These are phyloP conservation scores for Prosopocoilus inquinatus DNA, from an alignment of 2,888 invertebrate genomes.

Conservation along the genomic window DNA sequence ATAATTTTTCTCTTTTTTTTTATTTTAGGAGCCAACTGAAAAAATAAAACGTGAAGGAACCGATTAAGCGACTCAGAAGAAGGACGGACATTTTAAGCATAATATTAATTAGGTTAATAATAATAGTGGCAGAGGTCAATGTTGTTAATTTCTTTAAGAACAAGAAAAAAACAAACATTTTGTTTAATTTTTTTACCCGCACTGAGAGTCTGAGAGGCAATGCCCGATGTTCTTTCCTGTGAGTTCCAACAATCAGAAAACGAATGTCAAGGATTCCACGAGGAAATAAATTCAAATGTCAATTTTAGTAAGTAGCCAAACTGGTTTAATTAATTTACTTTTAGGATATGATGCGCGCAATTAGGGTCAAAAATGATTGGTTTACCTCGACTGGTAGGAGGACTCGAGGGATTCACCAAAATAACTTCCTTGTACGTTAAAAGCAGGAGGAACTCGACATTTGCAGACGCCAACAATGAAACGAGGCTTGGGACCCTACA, in stretches of 20 bases:
- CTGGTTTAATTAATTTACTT: slow-evolving; percentile 13
- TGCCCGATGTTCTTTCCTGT: no score
- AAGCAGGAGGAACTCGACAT: slow-evolving; percentile 39
- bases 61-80: no score
- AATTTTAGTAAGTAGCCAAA: background rate
- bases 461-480: slow-evolving; percentile 44
- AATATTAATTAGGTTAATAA: no score
- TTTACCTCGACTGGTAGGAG: slow-evolving; percentile 43
- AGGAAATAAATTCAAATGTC: slow-evolving; percentile 5
- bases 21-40: no score
- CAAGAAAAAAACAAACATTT: no score
- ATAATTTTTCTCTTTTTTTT: no score
- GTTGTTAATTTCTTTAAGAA: no score
- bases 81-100: no score
- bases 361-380: slow-evolving; percentile 35
- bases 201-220: no score
- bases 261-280: slow-evolving; percentile 3
- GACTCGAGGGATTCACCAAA: slow-evolving; percentile 47
- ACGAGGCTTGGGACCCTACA: slow-evolving; percentile 59
- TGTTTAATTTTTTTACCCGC: no score
- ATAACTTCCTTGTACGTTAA: slow-evolving; percentile 33
- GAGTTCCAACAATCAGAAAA: slow-evolving; percentile 23
- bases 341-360: slow-evolving; percentile 39
- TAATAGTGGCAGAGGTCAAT: no score
- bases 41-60: no score